Evolutionary conservation across 2,113 vertebrate genomes (phyloP).

Genomic region (Chrysemys picta): DNA sequence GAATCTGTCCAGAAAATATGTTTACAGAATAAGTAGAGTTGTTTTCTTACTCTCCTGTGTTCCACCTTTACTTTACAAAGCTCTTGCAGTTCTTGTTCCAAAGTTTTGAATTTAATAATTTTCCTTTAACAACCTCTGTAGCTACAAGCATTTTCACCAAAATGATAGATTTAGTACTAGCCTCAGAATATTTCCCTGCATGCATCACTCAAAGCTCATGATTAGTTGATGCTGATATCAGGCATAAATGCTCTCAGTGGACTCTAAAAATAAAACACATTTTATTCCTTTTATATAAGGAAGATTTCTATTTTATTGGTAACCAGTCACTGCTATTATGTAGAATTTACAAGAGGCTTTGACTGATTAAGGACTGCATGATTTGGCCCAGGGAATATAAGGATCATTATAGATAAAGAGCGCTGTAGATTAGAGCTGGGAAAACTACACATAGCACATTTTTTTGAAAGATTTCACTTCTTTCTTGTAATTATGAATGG

Average conservation of each 20-base stretch:
- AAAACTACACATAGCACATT: background rate
- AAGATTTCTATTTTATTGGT: conserved; percentile 8
- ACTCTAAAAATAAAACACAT: conserved; percentile 15
- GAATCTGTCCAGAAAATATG: background rate
- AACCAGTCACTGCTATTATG: background rate
- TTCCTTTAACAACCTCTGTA: background rate
- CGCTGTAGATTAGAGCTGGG: accelerated
- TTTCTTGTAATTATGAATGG: background rate
- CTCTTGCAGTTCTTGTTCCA: background rate
- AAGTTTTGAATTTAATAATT: conserved; percentile 1
- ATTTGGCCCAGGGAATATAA: background rate
- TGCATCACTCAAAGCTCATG: background rate
- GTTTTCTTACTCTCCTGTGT: background rate
- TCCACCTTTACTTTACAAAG: background rate
- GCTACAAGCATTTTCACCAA: conserved; percentile 16
- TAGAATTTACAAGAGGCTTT: background rate
- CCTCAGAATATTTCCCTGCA: conserved; percentile 9
- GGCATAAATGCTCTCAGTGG: background rate
- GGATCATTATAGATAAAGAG: background rate
- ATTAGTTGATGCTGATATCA: conserved; percentile 38
- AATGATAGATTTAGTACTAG: conserved; percentile 6
- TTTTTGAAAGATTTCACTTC: background rate
- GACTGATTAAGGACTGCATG: background rate
- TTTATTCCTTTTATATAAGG: background rate
- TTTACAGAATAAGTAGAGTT: background rate